Percentiles rank a stretch among this genome's conserved stretches.
phyloP scores from a whole-genome alignment of 2,797 vertebrate genomes.

The Xenopus petersii region DNA sequence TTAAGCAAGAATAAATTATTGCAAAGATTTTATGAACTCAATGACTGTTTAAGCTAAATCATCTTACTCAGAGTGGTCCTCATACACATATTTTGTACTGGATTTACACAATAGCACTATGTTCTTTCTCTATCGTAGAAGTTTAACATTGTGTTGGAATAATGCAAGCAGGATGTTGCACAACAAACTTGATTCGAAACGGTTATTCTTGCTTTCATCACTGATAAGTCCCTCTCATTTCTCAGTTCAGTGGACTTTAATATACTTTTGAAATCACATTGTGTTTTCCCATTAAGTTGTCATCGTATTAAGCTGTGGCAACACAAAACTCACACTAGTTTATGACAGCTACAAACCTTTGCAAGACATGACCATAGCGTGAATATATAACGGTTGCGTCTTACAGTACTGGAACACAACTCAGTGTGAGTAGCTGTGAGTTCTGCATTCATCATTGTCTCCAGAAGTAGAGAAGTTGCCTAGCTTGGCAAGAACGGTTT shows the following conservation, averaged over 20 bases:
- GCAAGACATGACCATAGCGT: slow-evolving; percentile 1
- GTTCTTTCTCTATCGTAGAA: not conserved
- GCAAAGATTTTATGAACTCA: no score
- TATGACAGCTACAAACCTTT: slow-evolving; percentile 10
- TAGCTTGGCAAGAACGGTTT: no score
- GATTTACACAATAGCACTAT: not conserved
- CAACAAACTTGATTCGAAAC: not conserved
- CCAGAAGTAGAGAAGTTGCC: no score
- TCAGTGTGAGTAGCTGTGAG: slow-evolving; percentile 5
- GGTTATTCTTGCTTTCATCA: slow-evolving; percentile 3
- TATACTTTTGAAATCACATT: slow-evolving; percentile 15
- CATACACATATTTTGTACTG: no score
- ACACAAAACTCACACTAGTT: not conserved
- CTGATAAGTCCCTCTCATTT: slow-evolving; percentile 4
- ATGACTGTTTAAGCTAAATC: no score
- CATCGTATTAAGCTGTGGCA: slow-evolving; percentile 7
- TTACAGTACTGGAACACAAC: not conserved
- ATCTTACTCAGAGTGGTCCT: no score
- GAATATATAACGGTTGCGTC: not conserved
- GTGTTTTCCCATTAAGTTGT: slow-evolving; percentile 23
- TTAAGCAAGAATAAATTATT: no score
- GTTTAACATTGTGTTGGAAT: not conserved
- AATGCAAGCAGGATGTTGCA: not conserved
- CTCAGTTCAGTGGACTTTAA: slow-evolving; percentile 22
- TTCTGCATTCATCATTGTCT: not conserved